Evolutionary conservation across 23 tunicate species (phyloP), one percentile per base, ranked within the genome.

Genomic region (Ascidia mentula): DNA sequence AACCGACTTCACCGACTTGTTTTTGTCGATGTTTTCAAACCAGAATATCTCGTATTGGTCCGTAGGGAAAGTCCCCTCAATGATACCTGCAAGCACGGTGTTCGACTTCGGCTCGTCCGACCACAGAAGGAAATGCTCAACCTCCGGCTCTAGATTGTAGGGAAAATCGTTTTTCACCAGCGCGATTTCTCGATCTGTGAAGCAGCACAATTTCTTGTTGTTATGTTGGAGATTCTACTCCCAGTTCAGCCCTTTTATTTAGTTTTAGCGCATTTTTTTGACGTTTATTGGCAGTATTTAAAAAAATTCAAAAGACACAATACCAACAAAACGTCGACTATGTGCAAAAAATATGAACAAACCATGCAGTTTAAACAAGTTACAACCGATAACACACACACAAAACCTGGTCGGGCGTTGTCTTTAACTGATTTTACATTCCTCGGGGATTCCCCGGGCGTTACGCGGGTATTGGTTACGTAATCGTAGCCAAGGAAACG

Each of bases 151-250:
- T 26, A 85, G 73, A 20, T 81, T 34, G 78, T 85, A 85, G 34
- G 89, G 89, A 78, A 78, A 85, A 18, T 85, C 83, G 79, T 85
- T 85, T 33, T 46, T 45, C 36, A 34, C 46, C 7, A 53, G 65
- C 4, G 65, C 65, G 65, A 53, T 53, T 53, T 53, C 61, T 4
- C 36, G 46, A 15, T 72, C 82, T 78, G 35, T 6, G 32, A 59
- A 46, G 2, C 32, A 53, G n/a, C n/a, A n/a, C n/a, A n/a, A n/a
- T n/a, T n/a, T n/a, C n/a, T n/a, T n/a, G n/a, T n/a, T n/a, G n/a
- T n/a, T n/a, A n/a, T n/a, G n/a, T n/a, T n/a, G n/a, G n/a, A n/a
- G n/a, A n/a, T n/a, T n/a, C n/a, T n/a, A n/a, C n/a, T n/a, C n/a
- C n/a, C n/a, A n/a, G n/a, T n/a, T n/a, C n/a, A n/a, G n/a, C n/a